Conservation (phyloP, 1,140 invertebrate genomes). For the Bombyx mandarina region DNA sequence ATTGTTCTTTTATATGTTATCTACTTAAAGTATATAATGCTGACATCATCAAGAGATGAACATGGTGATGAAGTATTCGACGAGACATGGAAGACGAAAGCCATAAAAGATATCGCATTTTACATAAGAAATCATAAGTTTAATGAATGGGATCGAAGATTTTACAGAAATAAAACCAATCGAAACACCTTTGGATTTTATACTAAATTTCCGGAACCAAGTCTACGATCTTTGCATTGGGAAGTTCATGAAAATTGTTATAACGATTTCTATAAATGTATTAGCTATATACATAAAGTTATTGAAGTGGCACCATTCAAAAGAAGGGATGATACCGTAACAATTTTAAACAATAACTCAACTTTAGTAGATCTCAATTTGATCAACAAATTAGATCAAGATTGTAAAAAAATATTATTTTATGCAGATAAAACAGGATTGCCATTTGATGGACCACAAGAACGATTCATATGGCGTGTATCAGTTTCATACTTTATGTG, state of each 20-base stretch:
- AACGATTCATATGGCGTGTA: slow-evolving; percentile 74
- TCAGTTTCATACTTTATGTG: slow-evolving; percentile 79
- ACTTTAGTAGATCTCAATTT: slow-evolving; percentile 23
- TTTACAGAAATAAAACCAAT: slow-evolving; percentile 32
- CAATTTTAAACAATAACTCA: slow-evolving; percentile 57
- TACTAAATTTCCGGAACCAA: slow-evolving; percentile 68
- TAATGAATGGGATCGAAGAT: slow-evolving; percentile 74
- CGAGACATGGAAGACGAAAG: slow-evolving; percentile 18
- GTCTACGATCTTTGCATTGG: slow-evolving; percentile 73
- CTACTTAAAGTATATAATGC: too few species aligned
- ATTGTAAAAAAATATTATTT: slow-evolving; percentile 60
- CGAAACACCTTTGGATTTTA: slow-evolving; percentile 38
- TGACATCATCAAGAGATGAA: not conserved
- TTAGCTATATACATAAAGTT: slow-evolving; percentile 70
- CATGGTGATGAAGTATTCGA: slow-evolving; percentile 11
- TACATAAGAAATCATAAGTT: slow-evolving; percentile 76
- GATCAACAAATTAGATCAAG: slow-evolving; percentile 50
- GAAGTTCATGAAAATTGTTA: slow-evolving; percentile 73
- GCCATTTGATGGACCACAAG: slow-evolving; percentile 72
- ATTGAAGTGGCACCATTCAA: slow-evolving; percentile 43
- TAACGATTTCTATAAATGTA: slow-evolving; percentile 66
- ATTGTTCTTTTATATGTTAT: too few species aligned
- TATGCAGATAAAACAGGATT: slow-evolving; percentile 55
- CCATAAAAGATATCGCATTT: slow-evolving; percentile 73
- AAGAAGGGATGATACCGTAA: slow-evolving; percentile 66